A percentile compares a stretch with the other conserved stretches of the same genome.
These are phyloP conservation scores for Paragorgia papillata DNA, from an alignment of 92 coral and sea anemone species.

Conservation along the genomic window DNA sequence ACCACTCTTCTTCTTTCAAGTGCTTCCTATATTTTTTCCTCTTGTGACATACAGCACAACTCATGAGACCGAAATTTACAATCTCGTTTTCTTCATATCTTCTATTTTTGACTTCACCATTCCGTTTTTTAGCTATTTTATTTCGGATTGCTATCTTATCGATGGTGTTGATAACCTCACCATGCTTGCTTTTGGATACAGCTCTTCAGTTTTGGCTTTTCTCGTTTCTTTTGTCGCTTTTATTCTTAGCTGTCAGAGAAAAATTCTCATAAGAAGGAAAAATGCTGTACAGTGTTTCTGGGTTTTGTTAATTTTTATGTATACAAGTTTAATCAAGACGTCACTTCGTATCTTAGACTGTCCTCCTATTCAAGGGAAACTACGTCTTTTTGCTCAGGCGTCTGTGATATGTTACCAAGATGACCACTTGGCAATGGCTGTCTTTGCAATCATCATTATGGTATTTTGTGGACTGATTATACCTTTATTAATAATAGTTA, in stretches of 20 bases:
- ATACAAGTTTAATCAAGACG: conserved; percentile 75
- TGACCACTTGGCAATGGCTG: conserved; percentile 64
- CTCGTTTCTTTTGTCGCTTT: conserved; percentile 71
- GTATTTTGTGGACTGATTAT: conserved; percentile 58
- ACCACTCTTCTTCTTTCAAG: conserved; percentile 93
- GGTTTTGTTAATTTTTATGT: conserved; percentile 83
- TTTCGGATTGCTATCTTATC: conserved; percentile 51
- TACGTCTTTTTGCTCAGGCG: conserved; percentile 85
- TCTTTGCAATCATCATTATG: conserved; percentile 61
- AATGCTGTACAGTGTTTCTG: conserved; percentile 92
- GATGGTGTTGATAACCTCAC: conserved; percentile 70
- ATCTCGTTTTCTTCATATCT: conserved; percentile 56
- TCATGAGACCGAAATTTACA: conserved; percentile 49
- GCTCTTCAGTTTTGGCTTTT: conserved; percentile 69
- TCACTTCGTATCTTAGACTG: conserved; percentile 81
- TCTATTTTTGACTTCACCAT: conserved; percentile 79
- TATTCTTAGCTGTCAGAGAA: conserved; percentile 68
- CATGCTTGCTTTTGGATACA: conserved; percentile 77
- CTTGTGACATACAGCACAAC: conserved; percentile 53
- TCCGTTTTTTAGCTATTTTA: conserved; percentile 57
- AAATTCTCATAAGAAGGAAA: conserved; percentile 76
- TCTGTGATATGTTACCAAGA: conserved; percentile 74
- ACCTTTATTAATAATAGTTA: conserved; percentile 67
- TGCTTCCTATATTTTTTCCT: conserved; percentile 78
- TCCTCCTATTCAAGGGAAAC: conserved; percentile 63